Percentiles rank a stretch among this genome's conserved stretches.
Evolutionary conservation across 2,113 vertebrate genomes (phyloP).

Genomic region (Cheirogaleus medius): DNA sequence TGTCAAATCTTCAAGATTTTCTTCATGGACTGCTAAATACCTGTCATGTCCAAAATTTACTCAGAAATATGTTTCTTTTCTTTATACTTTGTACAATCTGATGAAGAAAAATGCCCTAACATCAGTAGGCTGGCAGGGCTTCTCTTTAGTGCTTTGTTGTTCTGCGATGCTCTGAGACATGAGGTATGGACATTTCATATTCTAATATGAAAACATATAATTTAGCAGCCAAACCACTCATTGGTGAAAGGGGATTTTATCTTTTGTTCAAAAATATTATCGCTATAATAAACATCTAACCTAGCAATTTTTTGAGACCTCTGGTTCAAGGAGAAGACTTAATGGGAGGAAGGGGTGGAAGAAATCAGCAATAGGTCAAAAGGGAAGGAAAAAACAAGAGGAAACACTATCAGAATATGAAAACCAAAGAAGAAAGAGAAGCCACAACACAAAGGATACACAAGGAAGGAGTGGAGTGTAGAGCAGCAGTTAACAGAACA

Average conservation of each 20-base stretch:
- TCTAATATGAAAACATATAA: conserved; percentile 61
- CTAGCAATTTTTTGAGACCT: conserved; percentile 68
- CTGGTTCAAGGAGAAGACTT: conserved; percentile 69
- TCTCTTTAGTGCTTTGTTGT: not conserved
- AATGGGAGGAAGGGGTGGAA: not conserved
- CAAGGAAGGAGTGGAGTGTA: accelerated
- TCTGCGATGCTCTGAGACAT: not conserved
- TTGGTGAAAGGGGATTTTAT: conserved; percentile 62
- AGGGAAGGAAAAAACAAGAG: not conserved
- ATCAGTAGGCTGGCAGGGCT: not conserved
- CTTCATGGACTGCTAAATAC: not conserved
- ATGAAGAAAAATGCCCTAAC: not conserved
- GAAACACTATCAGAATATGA: not conserved
- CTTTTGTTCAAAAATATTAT: conserved; percentile 60
- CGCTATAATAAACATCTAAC: conserved; percentile 68
- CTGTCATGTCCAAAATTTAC: not conserved
- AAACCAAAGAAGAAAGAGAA: not conserved
- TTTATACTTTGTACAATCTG: not conserved
- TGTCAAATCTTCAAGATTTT: not conserved
- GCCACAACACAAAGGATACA: not conserved
- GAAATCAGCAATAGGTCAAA: not conserved
- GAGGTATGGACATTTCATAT: conserved; percentile 11
- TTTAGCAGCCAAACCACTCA: conserved; percentile 66
- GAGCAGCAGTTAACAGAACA: not conserved
- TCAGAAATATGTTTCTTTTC: not conserved